These are phyloP conservation scores for Frankliniella intonsa DNA, from an alignment of 2,888 invertebrate species.

Conservation along the genomic window DNA sequence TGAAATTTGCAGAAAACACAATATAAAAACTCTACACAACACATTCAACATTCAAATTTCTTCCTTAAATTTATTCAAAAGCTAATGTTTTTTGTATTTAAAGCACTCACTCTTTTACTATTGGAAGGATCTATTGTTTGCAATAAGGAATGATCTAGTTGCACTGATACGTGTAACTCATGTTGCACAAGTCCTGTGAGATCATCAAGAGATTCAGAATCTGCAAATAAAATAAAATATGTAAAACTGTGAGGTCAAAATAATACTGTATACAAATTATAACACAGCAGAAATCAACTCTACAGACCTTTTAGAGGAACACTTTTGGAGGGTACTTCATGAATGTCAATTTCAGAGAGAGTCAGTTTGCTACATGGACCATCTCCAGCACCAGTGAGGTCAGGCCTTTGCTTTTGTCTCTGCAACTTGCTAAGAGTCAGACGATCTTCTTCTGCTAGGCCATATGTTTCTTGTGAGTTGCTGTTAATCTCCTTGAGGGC, in stretches of 20 bases:
- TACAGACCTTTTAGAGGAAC: not conserved
- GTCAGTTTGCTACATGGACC: not conserved
- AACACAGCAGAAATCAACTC: not conserved
- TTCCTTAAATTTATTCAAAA: not conserved
- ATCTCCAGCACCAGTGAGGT: not conserved
- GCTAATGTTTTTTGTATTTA: not conserved
- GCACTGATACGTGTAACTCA: constrained; percentile 1
- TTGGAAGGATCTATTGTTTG: not conserved
- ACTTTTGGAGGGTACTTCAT: not conserved
- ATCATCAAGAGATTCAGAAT: not conserved
- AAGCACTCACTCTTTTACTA: not conserved
- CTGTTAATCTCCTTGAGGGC: not conserved
- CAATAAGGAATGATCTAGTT: not conserved
- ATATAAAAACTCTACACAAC: no score
- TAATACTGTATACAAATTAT: not conserved
- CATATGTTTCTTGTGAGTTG: not conserved
- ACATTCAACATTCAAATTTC: not conserved
- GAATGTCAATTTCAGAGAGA: constrained; percentile 5
- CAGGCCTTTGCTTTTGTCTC: not conserved
- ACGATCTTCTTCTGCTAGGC: not conserved
- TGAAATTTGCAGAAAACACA: not conserved
- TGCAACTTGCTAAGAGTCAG: not conserved
- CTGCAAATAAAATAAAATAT: not conserved
- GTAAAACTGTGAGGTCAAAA: not conserved
- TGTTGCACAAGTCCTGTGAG: not conserved